These are phyloP conservation scores for Ophraella communa DNA, from an alignment of 2,888 invertebrate genomes.

Conservation along the genomic window DNA sequence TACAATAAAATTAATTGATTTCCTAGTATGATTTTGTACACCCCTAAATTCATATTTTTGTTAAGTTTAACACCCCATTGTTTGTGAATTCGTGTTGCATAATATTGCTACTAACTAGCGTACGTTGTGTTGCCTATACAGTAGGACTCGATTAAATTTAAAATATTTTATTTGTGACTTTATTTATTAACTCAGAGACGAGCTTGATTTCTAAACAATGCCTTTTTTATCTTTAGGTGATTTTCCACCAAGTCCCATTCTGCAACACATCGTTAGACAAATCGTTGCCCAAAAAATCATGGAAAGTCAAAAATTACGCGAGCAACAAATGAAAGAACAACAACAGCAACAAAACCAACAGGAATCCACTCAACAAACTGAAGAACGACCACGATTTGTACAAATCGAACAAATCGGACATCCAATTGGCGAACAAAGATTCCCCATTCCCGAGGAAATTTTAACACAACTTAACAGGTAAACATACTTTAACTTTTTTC, in stretches of 20 bases:
- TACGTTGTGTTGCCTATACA: too few relatives aligned
- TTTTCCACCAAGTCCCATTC: slow-evolving; percentile 57
- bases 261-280: slow-evolving; percentile 60
- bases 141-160: too few relatives aligned
- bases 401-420: slow-evolving; percentile 20
- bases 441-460: slow-evolving; percentile 61
- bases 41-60: too few relatives aligned
- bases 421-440: slow-evolving; percentile 45
- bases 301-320: slow-evolving; percentile 53
- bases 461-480: slow-evolving; percentile 57
- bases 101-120: too few relatives aligned
- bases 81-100: too few relatives aligned
- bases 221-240: slow-evolving; percentile 40
- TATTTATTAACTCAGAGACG: neutral
- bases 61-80: too few relatives aligned
- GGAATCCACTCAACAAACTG: slow-evolving; percentile 29
- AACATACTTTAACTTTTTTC: neutral
- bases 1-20: too few relatives aligned
- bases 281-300: slow-evolving; percentile 57
- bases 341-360: slow-evolving; percentile 48
- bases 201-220: too few relatives aligned
- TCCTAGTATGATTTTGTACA: too few relatives aligned
- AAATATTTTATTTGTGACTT: too few relatives aligned
- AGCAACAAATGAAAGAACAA: slow-evolving; percentile 49
- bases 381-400: slow-evolving; percentile 35